Base-by-base conservation (phyloP, 2,888 invertebrate species). In the Prosopocoilus inquinatus region DNA sequence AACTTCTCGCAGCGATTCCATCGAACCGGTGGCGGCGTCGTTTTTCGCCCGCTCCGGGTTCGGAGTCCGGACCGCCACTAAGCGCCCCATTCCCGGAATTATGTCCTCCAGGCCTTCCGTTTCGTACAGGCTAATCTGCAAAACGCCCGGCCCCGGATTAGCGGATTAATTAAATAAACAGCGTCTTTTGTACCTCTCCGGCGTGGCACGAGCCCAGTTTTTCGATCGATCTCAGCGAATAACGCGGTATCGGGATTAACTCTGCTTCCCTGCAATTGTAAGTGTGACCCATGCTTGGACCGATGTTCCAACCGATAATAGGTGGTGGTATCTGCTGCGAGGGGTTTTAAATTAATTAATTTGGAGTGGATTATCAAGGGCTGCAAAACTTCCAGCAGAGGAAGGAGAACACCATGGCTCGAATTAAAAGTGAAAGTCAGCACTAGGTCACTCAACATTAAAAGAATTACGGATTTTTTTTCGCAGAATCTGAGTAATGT, bases 1-100 rank as follows among this genome's bases (percentile, higher is more conserved):
- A 47, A 88, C 82, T 75, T 89, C 89, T 63, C 87, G 80, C 63
- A 83, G 75, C 36, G 77, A 79, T 64, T 81, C 81, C 65, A 75
- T 71, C 47, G 75, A 69, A 53, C 70, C 71, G 53, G 71, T 69
- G 44, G 70, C 68, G 46, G 73, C 71, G 47, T 75, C 74, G 59
- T 69, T 74, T 63, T 75, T 75, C 59, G 74, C 71, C 57, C 74
- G 75, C 59, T 80, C 79, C 50, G 76, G 74, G 58, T 70, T 72
- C 16, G 79, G 77, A 56, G 81, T 82, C 62, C 82, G 76, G 46
- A 82, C 82, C n/a, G 80, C 79, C 55, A 83, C 82, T 66, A 82
- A 71, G 65, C 79, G 77, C 9, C 79, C 78, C 13, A 78, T 77
- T 36, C 76, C 79, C 28, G 79, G 72, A 56, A 80, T 75, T 54